Conservation (phyloP, 2,888 invertebrate species). For the Drosophila mayaguana region DNA sequence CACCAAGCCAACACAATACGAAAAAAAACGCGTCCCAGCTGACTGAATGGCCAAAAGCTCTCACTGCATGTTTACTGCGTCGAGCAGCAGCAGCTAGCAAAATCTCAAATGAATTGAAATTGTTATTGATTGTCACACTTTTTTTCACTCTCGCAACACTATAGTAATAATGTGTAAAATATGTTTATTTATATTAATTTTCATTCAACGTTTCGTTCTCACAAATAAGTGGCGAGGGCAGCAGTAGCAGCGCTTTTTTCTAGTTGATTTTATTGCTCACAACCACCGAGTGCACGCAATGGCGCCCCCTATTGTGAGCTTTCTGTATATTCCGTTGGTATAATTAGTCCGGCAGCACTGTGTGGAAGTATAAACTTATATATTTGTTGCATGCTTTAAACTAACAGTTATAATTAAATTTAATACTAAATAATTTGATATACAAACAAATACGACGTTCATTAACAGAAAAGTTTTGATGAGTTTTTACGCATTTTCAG, state of each 20-base stretch:
- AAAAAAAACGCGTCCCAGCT: constrained; percentile 48
- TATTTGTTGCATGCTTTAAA: neutral
- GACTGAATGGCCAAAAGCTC: constrained; percentile 28
- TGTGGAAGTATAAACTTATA: constrained; percentile 16
- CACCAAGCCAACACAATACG: no score
- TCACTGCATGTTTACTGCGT: neutral
- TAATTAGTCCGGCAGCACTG: constrained; percentile 37
- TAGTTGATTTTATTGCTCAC: constrained; percentile 10
- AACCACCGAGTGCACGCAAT: constrained; percentile 8
- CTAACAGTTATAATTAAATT: neutral
- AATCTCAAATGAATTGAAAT: neutral
- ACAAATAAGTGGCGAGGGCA: constrained; percentile 5
- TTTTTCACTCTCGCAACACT: no score
- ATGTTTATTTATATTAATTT: neutral
- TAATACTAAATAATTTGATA: neutral
- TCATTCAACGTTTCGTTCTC: constrained; percentile 1
- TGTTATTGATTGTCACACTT: neutral
- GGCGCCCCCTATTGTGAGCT: constrained; percentile 35
- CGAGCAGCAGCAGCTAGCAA: neutral
- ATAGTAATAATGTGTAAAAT: neutral
- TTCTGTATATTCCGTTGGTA: neutral
- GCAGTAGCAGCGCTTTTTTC: constrained; percentile 6
- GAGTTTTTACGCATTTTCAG: no score
- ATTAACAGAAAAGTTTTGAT: neutral
- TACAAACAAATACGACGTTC: neutral